A percentile compares a stretch with the other conserved stretches of the same genome.
Evolutionary conservation across 2,888 invertebrate species (phyloP).

Genomic region (Barypeithes pellucidus): DNA sequence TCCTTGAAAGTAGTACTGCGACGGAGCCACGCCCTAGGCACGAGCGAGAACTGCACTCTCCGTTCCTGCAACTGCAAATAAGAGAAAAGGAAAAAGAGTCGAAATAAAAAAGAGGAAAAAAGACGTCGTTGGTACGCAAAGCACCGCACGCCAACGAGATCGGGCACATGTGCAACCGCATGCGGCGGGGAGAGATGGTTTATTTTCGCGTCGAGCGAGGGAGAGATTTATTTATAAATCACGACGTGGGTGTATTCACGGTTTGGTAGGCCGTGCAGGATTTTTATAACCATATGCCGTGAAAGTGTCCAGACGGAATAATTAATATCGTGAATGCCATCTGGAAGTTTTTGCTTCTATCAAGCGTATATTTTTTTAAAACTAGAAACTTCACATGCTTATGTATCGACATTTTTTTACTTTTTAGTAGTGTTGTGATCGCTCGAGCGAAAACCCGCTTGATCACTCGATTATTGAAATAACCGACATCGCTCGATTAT

Average conservation of each 20-base stretch:
- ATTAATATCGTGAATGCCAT: neutral
- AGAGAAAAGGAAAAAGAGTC: conserved; percentile 7
- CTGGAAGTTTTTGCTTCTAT: too few relatives aligned
- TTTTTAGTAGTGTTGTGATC: too few relatives aligned
- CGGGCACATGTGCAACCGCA: conserved; percentile 28
- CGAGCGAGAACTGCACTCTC: conserved; percentile 25
- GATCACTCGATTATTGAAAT: too few relatives aligned
- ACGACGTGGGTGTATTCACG: conserved; percentile 41
- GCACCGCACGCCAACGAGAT: conserved; percentile 19
- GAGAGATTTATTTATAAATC: conserved; percentile 43
- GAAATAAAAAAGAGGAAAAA: neutral
- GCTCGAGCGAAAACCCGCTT: too few relatives aligned
- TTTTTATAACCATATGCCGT: conserved; percentile 29
- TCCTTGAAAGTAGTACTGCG: conserved; percentile 22
- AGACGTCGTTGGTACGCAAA: neutral
- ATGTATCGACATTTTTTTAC: too few relatives aligned
- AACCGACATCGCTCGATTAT: too few relatives aligned
- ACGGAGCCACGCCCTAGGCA: conserved; percentile 35
- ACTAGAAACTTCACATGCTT: too few relatives aligned
- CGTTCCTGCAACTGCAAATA: conserved; percentile 23
- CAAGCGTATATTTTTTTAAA: too few relatives aligned
- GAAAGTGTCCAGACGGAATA: neutral
- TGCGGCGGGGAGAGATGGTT: conserved; percentile 39
- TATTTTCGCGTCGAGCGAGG: conserved; percentile 42
- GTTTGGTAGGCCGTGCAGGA: conserved; percentile 32